Percentiles rank a stretch among this genome's conserved stretches.
Evolutionary conservation across 2,888 invertebrate genomes (phyloP).

Genomic region (Drosophila rellima): DNA sequence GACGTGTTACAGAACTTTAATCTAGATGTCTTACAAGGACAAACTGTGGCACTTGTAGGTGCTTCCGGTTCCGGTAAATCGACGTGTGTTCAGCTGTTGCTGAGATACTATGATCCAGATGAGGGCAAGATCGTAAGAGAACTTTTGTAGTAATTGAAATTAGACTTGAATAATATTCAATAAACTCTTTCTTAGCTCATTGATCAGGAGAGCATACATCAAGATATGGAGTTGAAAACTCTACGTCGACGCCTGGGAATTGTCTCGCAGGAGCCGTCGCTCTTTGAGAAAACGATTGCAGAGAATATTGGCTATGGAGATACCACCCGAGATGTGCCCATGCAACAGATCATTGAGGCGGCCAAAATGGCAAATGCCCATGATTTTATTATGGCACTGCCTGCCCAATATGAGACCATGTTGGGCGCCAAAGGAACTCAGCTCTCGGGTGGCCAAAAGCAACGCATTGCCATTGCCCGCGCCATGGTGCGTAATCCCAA

Average conservation of each 20-base stretch:
- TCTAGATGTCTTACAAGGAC: slow-evolving; percentile 89
- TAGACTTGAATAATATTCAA: background rate
- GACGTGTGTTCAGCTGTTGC: slow-evolving; percentile 91
- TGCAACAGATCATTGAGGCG: slow-evolving; percentile 91
- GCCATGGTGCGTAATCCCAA: slow-evolving; percentile 91
- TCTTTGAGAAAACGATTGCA: slow-evolving; percentile 94
- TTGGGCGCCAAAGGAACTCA: slow-evolving; percentile 92
- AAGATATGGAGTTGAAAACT: slow-evolving; percentile 87
- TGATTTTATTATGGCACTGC: slow-evolving; percentile 92
- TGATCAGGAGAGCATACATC: slow-evolving; percentile 87
- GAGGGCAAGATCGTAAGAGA: slow-evolving; percentile 87
- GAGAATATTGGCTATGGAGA: slow-evolving; percentile 97
- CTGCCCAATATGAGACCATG: slow-evolving; percentile 91
- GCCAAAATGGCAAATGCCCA: slow-evolving; percentile 95
- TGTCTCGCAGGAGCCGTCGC: slow-evolving; percentile 95
- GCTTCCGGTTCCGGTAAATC: slow-evolving; percentile 93
- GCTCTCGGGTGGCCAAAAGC: slow-evolving; percentile 94
- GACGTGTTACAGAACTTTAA: slow-evolving; percentile 90
- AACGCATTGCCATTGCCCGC: slow-evolving; percentile 92
- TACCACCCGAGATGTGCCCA: slow-evolving; percentile 88
- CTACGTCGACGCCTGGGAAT: slow-evolving; percentile 93
- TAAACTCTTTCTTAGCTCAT: slow-evolving; percentile 65
- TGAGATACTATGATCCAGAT: slow-evolving; percentile 92
- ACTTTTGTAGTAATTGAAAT: background rate
- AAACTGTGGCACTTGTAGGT: slow-evolving; percentile 91